Percentiles rank a stretch among this genome's conserved stretches.
phyloP scores from a whole-genome alignment of 2,888 invertebrate genomes.

The Vanessa cardui region DNA sequence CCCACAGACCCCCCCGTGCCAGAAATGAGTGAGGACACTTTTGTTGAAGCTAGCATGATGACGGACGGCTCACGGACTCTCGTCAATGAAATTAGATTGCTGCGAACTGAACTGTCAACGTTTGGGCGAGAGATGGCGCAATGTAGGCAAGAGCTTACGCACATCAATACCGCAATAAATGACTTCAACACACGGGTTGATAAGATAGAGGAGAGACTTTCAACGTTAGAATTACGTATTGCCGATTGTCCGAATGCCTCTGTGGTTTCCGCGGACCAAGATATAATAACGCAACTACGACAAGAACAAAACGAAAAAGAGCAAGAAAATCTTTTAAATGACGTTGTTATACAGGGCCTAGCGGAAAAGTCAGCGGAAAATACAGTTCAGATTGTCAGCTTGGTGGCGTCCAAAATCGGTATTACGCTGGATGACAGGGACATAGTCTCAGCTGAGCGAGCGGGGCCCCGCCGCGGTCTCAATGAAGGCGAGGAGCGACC shows the following conservation, averaged over 20 bases:
- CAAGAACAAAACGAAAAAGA: conserved; percentile 1
- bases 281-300: conserved; percentile 2
- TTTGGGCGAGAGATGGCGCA: not conserved
- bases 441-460: conserved; percentile 11
- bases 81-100: conserved; percentile 1
- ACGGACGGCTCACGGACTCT: not conserved
- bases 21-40: no score
- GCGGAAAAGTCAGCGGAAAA: conserved; percentile 6
- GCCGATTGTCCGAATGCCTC: not conserved
- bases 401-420: conserved; percentile 4
- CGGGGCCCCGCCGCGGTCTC: conserved; percentile 8
- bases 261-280: conserved; percentile 2
- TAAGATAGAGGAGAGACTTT: no score
- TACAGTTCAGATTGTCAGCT: not conserved
- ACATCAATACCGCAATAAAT: not conserved
- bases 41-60: conserved; percentile 43
- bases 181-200: no score
- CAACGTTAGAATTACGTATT: no score
- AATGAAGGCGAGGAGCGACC: not conserved
- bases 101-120: not conserved
- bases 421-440: conserved; percentile 4
- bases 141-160: not conserved
- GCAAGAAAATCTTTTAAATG: conserved; percentile 3
- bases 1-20: no score
- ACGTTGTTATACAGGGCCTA: not conserved